A percentile compares a stretch with the other conserved stretches of the same genome.
Conservation (phyloP, 2,888 invertebrate species). For the Dryocosmus kuriphilus region DNA sequence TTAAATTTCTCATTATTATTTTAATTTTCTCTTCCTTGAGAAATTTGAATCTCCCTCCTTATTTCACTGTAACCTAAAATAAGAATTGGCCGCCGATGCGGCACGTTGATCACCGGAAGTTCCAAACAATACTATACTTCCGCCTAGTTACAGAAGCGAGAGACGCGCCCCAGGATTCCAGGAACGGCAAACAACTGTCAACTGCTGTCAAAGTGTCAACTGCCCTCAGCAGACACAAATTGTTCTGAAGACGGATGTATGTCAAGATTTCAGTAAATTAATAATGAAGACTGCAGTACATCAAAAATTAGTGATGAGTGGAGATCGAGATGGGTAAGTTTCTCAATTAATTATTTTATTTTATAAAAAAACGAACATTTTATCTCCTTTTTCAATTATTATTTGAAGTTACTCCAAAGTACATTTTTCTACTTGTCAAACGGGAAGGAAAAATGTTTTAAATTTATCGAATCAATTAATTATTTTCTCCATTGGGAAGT, state of each 20-base stretch:
- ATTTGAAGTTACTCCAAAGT: neutral
- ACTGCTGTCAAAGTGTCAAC: too few relatives aligned
- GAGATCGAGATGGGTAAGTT: conserved; percentile 53
- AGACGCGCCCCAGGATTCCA: too few relatives aligned
- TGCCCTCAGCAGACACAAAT: too few relatives aligned
- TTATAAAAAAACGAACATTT: neutral
- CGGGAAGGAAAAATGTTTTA: neutral
- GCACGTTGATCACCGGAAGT: too few relatives aligned
- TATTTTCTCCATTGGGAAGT: neutral
- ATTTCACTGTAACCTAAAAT: too few relatives aligned
- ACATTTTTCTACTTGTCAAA: neutral
- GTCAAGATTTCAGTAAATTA: neutral
- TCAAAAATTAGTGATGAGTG: conserved; percentile 57
- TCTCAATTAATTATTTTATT: neutral
- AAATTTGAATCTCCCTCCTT: too few relatives aligned
- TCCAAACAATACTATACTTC: too few relatives aligned
- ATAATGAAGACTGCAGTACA: conserved; percentile 53
- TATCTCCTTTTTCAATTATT: neutral
- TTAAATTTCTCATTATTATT: too few relatives aligned
- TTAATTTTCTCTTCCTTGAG: too few relatives aligned
- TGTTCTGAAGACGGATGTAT: neutral
- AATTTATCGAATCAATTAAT: neutral
- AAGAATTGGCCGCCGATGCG: too few relatives aligned
- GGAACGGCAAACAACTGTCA: too few relatives aligned
- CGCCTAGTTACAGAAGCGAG: too few relatives aligned